Evolutionary conservation across 2,888 invertebrate species (phyloP).

Genomic region (Bugula neritina): DNA sequence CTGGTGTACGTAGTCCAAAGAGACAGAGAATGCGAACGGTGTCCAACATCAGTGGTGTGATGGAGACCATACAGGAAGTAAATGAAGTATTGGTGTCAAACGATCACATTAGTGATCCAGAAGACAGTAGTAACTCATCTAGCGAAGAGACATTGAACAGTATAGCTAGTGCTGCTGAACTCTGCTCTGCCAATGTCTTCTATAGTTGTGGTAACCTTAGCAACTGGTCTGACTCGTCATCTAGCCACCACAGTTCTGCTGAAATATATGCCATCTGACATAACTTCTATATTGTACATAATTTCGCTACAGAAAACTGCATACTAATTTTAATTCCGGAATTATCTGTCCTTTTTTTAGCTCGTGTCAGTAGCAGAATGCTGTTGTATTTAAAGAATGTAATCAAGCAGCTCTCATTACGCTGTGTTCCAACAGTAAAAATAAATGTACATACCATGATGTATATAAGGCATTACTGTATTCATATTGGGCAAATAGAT

Average conservation of each 20-base stretch:
- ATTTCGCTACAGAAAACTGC: too few species aligned
- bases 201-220: conserved; percentile 25
- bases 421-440: too few species aligned
- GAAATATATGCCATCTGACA: background rate
- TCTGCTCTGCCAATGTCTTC: background rate
- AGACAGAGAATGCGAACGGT: conserved; percentile 20
- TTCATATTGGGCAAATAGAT: too few species aligned
- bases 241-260: conserved; percentile 7
- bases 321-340: too few species aligned
- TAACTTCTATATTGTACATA: too few species aligned
- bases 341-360: too few species aligned
- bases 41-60: conserved; percentile 18
- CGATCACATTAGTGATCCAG: conserved; percentile 1
- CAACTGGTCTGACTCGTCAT: conserved; percentile 1
- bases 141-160: conserved; percentile 9
- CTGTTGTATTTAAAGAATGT: too few species aligned
- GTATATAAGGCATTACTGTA: too few species aligned
- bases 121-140: background rate
- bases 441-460: too few species aligned
- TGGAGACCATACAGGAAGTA: conserved; percentile 27
- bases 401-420: too few species aligned
- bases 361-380: too few species aligned
- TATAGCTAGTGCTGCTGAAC: background rate
- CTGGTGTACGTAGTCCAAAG: conserved; percentile 10
- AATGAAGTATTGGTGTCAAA: background rate